Evolutionary conservation across 2,113 vertebrate genomes (phyloP).

Genomic region (Leptocoma aspasia): DNA sequence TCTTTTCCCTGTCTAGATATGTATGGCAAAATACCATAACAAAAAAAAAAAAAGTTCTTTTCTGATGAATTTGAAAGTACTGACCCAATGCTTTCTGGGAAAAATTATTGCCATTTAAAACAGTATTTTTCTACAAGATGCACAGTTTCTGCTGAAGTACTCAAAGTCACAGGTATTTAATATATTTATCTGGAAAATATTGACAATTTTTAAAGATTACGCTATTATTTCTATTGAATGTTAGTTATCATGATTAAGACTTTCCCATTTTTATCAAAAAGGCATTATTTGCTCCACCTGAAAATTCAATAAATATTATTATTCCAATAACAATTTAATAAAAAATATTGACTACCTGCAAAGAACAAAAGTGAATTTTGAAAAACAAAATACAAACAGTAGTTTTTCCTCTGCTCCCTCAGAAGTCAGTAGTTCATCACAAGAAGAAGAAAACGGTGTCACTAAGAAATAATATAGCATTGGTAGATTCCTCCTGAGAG

Average conservation of each 20-base stretch:
- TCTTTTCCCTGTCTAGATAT: not conserved
- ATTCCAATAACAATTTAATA: not conserved
- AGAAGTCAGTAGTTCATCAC: not conserved
- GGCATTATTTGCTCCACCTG: not conserved
- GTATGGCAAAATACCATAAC: not conserved
- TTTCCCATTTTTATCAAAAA: not conserved
- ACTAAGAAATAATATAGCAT: not conserved
- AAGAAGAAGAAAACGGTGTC: not conserved
- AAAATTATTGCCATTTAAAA: not conserved
- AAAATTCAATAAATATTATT: not conserved
- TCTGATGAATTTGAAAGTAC: not conserved
- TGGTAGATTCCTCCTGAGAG: not conserved
- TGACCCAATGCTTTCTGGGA: not conserved
- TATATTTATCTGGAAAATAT: not conserved
- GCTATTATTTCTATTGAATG: not conserved
- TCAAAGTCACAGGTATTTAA: not conserved
- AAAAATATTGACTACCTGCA: not conserved
- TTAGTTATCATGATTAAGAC: not conserved
- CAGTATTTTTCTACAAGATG: not conserved
- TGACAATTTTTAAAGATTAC: not conserved
- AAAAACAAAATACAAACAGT: not conserved
- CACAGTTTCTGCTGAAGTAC: not conserved
- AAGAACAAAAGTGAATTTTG: not conserved
- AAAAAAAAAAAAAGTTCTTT: fast-evolving
- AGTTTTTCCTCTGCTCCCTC: not conserved